These are phyloP conservation scores for Coremacera marginata DNA, from an alignment of 2,888 invertebrate genomes.

Conservation along the genomic window DNA sequence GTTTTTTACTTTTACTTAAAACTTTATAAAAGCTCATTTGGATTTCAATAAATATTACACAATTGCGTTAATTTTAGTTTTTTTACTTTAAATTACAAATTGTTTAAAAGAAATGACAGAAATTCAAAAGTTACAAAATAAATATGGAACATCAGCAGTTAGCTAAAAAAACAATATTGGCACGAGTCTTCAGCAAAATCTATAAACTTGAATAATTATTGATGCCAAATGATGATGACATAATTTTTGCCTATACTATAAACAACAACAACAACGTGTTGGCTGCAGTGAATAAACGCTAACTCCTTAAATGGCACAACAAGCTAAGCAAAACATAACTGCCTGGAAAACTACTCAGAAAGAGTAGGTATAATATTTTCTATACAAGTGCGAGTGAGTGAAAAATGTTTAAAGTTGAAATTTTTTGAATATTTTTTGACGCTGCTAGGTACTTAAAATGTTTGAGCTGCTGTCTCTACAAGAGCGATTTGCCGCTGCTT, in stretches of 20 bases:
- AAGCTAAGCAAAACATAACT: not conserved
- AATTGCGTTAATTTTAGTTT: too few relatives aligned
- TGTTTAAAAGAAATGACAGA: too few relatives aligned
- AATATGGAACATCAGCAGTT: not conserved
- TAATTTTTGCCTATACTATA: not conserved
- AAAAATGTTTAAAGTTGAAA: too few relatives aligned
- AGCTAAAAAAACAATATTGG: not conserved
- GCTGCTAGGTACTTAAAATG: not conserved
- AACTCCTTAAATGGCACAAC: constrained; percentile 26
- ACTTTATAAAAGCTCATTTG: too few relatives aligned
- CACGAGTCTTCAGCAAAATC: constrained; percentile 7
- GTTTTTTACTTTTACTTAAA: too few relatives aligned
- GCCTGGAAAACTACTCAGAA: too few relatives aligned
- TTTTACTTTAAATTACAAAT: too few relatives aligned
- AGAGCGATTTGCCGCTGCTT: constrained; percentile 21
- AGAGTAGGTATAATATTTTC: too few relatives aligned
- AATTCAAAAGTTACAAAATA: not conserved
- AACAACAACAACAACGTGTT: not conserved
- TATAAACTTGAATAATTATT: not conserved
- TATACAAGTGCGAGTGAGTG: too few relatives aligned
- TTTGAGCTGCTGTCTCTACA: not conserved
- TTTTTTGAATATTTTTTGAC: not conserved
- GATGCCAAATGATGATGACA: constrained; percentile 20
- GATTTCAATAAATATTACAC: too few relatives aligned
- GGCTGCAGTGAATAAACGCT: not conserved